Conservation (phyloP, 2,113 vertebrate species). For the Tylochromis polylepis region DNA sequence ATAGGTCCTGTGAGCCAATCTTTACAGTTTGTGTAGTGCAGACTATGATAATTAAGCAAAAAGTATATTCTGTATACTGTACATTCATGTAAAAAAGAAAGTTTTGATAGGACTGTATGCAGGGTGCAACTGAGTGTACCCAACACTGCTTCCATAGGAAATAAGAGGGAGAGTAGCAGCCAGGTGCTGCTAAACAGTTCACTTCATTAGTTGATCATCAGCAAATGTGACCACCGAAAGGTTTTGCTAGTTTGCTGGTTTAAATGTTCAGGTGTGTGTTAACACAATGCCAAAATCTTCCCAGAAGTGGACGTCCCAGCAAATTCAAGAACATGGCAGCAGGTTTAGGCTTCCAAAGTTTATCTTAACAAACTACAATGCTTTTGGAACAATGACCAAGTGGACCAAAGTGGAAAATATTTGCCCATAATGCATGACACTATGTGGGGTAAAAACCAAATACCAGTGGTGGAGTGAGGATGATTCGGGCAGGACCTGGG, state of each 20-base stretch:
- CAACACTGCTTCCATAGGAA: neutral
- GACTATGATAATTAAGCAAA: neutral
- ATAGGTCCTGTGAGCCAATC: neutral
- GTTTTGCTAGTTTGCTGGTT: neutral
- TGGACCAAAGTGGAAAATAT: accelerated
- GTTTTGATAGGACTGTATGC: neutral
- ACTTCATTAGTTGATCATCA: neutral
- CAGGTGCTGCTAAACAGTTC: neutral
- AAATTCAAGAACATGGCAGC: neutral
- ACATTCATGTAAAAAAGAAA: neutral
- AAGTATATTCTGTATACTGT: neutral
- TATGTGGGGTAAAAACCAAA: neutral
- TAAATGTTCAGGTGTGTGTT: neutral
- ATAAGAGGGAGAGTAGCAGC: neutral
- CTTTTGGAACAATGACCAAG: neutral
- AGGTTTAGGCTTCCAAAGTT: neutral
- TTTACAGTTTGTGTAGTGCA: neutral
- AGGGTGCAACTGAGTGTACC: neutral
- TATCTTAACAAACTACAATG: neutral
- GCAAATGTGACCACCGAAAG: neutral
- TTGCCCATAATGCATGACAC: accelerated
- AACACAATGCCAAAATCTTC: neutral
- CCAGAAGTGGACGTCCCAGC: neutral
- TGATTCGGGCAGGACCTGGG: neutral
- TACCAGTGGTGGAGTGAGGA: neutral